Evolutionary conservation across 1,140 invertebrate genomes (phyloP), one percentile per base, ranked within the genome.

Genomic region (Heliconius hewitsoni): DNA sequence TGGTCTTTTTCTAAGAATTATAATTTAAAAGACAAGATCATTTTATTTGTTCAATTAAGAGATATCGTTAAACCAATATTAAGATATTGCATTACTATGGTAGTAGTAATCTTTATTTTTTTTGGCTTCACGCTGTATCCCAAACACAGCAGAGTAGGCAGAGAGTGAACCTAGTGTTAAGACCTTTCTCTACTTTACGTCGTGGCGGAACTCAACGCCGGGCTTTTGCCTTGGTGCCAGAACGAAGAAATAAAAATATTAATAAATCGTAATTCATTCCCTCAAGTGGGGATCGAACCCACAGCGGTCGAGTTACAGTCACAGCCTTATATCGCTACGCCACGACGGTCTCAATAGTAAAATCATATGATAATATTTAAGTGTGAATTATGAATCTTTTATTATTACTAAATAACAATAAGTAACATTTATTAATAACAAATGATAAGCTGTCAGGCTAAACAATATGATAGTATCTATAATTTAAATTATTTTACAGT

Each of bases 371-470:
- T 60, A 60, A 60, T 60, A 60, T 60, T 60, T 70, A 57, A 30
- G 60, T 72, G 18, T 42, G 37, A 72, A 72, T 72, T n/a, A 72
- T 72, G 71, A 72, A 72, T 72, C 71, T 72, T 72, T 72, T 72
- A 72, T 72, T 72, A 72, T 72, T 72, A 72, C 19, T 66, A 66
- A 27, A 66, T 66, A 66, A 27, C 27, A 30, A 66, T 66, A 66
- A 66, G 60, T 66, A 66, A 66, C 60, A 66, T 66, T 66, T 66
- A 66, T 30, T 30, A 30, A 66, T 66, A 8, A 66, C 60, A 66
- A 66, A 66, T 66, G 60, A 66, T 27, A 66, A 66, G 11, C 27
- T 66, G 3, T 27, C 60, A 66, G 60, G 8, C 57, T 60, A 23
- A 30, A 66, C 60, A 66, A 27, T 66, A 66, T 66, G 60, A 27